Evolutionary conservation across 1,140 invertebrate genomes (phyloP), one percentile per base, ranked within the genome.

Genomic region (Sesamia nonagrioides): DNA sequence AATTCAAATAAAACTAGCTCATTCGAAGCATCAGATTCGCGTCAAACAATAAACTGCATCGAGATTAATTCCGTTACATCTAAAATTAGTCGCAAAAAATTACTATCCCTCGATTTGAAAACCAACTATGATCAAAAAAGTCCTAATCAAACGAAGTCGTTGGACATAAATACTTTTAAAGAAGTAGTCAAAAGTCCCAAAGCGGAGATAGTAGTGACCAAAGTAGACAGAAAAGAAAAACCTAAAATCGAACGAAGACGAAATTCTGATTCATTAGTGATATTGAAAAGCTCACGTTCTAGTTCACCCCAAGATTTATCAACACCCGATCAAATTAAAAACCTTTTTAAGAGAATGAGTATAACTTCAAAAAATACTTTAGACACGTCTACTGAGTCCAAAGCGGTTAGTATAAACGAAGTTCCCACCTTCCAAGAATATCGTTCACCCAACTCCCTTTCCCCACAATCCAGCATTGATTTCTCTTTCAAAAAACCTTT

Each of bases 401-500:
- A 54, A 58, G n/a, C 40, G 37, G 87, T 92, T 21, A 91, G 85
- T 72, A 89, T 90, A 56, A 89, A 90, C 63, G 86, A 91, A 81
- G 82, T 88, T 45, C 89, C 89, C 18, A 87, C 85, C 17, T 85
- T 88, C 76, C 88, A 90, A 84, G 89, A 93, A 79, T 91, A 89
- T 79, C 79, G 79, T 50, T 89, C 88, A 6, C 88, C 86, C 17
- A 84, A 85, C 68, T 86, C 88, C 76, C 72, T 81, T 13, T 86
- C 86, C 13, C 82, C 89, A 73, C 84, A 86, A 54, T 83, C 84
- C 42, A 89, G 84, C 56, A 79, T 90, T 77, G 89, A 91, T 77
- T 78, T 84, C 18, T 84, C 86, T 21, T 80, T 81, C 42, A 88
- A 81, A 83, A 83, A 88, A 81, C 88, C 91, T 56, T 85, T 90